Conservation (phyloP, 1,140 invertebrate species). For the Plectrocnemia conspersa region DNA sequence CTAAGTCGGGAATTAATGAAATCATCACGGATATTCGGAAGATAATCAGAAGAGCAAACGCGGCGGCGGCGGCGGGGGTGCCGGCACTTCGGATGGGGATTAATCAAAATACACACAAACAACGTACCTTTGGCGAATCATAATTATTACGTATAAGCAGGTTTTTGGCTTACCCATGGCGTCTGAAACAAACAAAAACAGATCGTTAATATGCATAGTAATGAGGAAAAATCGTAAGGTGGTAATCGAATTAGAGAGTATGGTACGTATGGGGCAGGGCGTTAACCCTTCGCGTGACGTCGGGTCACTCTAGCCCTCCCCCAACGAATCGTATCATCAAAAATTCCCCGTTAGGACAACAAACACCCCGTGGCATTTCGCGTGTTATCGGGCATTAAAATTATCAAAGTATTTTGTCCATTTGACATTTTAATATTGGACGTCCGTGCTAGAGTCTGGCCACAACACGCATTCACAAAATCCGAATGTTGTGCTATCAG, state of each 20-base stretch:
- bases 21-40: conserved; percentile 25
- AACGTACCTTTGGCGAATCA: background rate
- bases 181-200: conserved; percentile 55
- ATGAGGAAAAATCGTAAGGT: conserved; percentile 4
- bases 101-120: background rate
- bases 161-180: conserved; percentile 62
- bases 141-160: too few species aligned
- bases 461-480: conserved; percentile 1
- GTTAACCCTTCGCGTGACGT: conserved; percentile 28
- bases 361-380: conserved; percentile 29
- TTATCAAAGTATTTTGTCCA: conserved; percentile 34
- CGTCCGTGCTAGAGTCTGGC: conserved; percentile 1
- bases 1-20: conserved; percentile 31
- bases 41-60: conserved; percentile 23
- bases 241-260: background rate
- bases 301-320: background rate
- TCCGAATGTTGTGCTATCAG: too few species aligned
- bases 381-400: conserved; percentile 34
- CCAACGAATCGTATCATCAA: conserved; percentile 12
- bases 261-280: conserved; percentile 5
- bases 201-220: conserved; percentile 19
- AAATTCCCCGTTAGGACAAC: conserved; percentile 21
- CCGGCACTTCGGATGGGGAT: background rate
- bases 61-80: background rate
- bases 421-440: conserved; percentile 35